Conservation (phyloP, 1,140 invertebrate species). For the Hycleus cichorii region DNA sequence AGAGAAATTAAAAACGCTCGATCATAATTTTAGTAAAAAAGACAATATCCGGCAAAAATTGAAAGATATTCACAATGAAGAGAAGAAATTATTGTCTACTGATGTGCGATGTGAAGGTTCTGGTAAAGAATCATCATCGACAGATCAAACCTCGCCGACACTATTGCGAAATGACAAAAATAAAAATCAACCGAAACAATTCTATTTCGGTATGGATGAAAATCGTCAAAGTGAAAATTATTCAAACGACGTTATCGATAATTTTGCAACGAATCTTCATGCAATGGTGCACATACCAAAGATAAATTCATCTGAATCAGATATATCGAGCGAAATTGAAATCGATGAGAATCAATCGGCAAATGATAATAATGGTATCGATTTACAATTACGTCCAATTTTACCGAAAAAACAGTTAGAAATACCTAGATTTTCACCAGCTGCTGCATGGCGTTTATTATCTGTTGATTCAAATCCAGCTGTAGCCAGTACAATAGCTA, state of each 20-base stretch:
- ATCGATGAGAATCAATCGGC: slow-evolving; percentile 34
- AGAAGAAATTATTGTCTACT: slow-evolving; percentile 2
- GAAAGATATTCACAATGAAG: slow-evolving; percentile 1
- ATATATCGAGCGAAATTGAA: slow-evolving; percentile 47
- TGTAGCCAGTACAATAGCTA: slow-evolving; percentile 19
- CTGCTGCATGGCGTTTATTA: slow-evolving; percentile 71
- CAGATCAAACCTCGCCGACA: slow-evolving; percentile 45
- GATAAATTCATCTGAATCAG: slow-evolving; percentile 46
- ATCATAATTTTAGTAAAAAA: slow-evolving; percentile 27
- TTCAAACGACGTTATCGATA: slow-evolving; percentile 12
- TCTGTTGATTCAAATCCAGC: slow-evolving; percentile 39
- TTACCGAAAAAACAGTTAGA: slow-evolving; percentile 67
- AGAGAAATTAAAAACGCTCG: slow-evolving; percentile 33
- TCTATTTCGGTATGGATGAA: slow-evolving; percentile 71
- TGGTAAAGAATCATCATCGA: slow-evolving; percentile 52
- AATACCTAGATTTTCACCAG: slow-evolving; percentile 70
- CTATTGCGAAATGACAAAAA: slow-evolving; percentile 14
- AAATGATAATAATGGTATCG: slow-evolving; percentile 50
- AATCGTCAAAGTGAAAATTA: slow-evolving; percentile 22
- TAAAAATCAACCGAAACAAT: slow-evolving; percentile 54
- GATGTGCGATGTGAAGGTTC: slow-evolving; percentile 48
- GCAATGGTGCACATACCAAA: slow-evolving; percentile 12
- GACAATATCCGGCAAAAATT: slow-evolving; percentile 23
- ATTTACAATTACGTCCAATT: slow-evolving; percentile 64
- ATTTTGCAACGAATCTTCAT: slow-evolving; percentile 16